These are phyloP conservation scores for Acrocephalus scirpaceus DNA, from an alignment of 2,797 vertebrate species.

Conservation along the genomic window DNA sequence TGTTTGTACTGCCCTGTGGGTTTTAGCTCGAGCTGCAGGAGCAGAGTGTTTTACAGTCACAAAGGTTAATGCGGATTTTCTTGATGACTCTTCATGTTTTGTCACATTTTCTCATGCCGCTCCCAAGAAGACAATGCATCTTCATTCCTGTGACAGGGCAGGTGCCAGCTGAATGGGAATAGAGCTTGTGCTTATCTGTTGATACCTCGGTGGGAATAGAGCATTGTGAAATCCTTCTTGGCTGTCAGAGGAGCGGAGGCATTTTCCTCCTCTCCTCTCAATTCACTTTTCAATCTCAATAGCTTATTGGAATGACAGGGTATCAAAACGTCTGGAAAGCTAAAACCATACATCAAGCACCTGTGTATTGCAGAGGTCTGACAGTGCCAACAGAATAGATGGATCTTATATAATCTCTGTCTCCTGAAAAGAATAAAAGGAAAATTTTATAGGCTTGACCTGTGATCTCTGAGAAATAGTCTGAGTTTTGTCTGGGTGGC, in stretches of 20 bases:
- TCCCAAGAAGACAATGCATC: constrained; percentile 17
- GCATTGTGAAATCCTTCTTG: constrained; percentile 37
- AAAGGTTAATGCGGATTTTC: constrained; percentile 46
- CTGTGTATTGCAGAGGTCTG: constrained; percentile 31
- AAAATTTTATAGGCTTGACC: constrained; percentile 52
- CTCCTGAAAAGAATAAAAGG: constrained; percentile 54
- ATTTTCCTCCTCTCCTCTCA: constrained; percentile 42
- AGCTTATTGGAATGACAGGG: constrained; percentile 54
- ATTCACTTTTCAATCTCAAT: constrained; percentile 52
- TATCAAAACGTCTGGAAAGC: constrained; percentile 30
- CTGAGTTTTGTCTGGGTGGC: constrained; percentile 10
- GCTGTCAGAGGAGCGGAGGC: not conserved
- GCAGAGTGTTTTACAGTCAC: not conserved
- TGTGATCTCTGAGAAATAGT: constrained; percentile 34
- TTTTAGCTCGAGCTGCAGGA: constrained; percentile 47
- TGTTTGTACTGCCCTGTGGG: not conserved
- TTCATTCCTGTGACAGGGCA: constrained; percentile 34
- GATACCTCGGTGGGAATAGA: not conserved
- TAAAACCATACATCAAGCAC: constrained; percentile 41
- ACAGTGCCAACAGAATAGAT: constrained; percentile 40
- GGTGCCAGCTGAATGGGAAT: not conserved
- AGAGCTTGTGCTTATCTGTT: not conserved
- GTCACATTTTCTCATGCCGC: not conserved
- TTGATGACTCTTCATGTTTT: not conserved
- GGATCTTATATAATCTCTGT: constrained; percentile 52